Percentiles rank a stretch among this genome's conserved stretches.
These are phyloP conservation scores for Channallabes apus DNA, from an alignment of 2,797 vertebrate genomes.

Conservation along the genomic window DNA sequence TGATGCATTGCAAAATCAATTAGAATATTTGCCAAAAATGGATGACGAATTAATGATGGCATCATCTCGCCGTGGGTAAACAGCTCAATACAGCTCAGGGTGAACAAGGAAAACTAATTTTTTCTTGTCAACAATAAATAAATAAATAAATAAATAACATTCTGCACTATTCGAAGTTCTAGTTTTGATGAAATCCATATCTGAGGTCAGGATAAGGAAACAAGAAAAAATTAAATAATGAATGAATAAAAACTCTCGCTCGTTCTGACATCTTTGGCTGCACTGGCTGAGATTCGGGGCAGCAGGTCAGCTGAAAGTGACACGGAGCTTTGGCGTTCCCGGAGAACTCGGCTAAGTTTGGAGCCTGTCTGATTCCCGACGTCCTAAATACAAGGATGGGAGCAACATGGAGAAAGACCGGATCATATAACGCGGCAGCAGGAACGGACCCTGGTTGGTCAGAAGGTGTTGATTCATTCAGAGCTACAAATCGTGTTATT, in stretches of 20 bases:
- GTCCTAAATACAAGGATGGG: conserved; percentile 16
- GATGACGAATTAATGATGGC: conserved; percentile 55
- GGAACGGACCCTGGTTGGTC: no score
- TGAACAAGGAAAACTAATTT: conserved; percentile 43
- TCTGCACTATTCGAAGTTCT: background rate
- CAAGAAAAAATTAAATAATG: background rate
- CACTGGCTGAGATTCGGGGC: conserved; percentile 63
- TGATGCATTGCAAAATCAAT: conserved; percentile 56
- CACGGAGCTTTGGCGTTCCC: conserved; percentile 62
- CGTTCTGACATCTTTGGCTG: conserved; percentile 61
- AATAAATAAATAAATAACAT: background rate
- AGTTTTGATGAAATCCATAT: background rate
- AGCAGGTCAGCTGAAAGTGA: conserved; percentile 67
- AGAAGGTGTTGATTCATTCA: no score
- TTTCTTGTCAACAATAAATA: conserved; percentile 36
- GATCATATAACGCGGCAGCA: background rate
- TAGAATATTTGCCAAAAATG: conserved; percentile 54
- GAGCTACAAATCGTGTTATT: background rate
- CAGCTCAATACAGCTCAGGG: conserved; percentile 48
- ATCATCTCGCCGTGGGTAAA: conserved; percentile 51
- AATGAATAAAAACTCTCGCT: conserved; percentile 9
- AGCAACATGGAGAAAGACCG: background rate
- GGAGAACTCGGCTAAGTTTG: conserved; percentile 28
- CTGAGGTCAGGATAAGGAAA: background rate
- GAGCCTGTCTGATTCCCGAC: conserved; percentile 31